Evolutionary conservation across 2,888 invertebrate species (phyloP).

Genomic region (Morpho achilles): DNA sequence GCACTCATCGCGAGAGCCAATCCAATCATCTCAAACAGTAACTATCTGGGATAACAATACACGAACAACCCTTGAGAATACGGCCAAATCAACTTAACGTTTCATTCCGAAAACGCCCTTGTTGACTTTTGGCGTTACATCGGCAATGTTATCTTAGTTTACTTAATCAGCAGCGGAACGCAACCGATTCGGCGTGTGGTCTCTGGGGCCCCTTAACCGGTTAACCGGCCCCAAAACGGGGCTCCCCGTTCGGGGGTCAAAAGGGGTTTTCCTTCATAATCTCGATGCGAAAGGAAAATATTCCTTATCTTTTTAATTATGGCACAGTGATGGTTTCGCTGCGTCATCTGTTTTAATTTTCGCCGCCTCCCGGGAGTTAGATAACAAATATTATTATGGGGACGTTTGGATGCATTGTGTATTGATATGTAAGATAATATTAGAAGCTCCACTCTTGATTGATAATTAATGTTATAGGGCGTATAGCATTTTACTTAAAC

Average conservation of each 20-base stretch:
- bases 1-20: slow-evolving; percentile 61
- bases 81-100: slow-evolving; percentile 72
- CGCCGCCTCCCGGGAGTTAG: slow-evolving; percentile 51
- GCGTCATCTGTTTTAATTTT: slow-evolving; percentile 77
- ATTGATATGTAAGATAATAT: too few relatives aligned
- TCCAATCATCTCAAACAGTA: slow-evolving; percentile 75
- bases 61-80: slow-evolving; percentile 69
- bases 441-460: too few relatives aligned
- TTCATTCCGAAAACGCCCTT: slow-evolving; percentile 60
- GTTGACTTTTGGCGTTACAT: slow-evolving; percentile 76
- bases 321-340: slow-evolving; percentile 58
- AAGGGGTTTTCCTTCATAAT: slow-evolving; percentile 62
- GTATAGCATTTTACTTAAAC: too few relatives aligned
- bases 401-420: slow-evolving; percentile 31
- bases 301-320: slow-evolving; percentile 80
- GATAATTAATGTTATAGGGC: too few relatives aligned
- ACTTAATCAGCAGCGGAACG: slow-evolving; percentile 72
- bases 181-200: slow-evolving; percentile 59
- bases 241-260: slow-evolving; percentile 38
- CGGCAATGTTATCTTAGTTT: slow-evolving; percentile 76
- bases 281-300: slow-evolving; percentile 58
- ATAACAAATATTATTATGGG: slow-evolving; percentile 39
- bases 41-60: slow-evolving; percentile 67
- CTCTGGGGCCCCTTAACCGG: slow-evolving; percentile 69
- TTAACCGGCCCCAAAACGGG: slow-evolving; percentile 52